Base-by-base conservation (phyloP, 1,140 invertebrate species). In the Mercenaria mercenaria region DNA sequence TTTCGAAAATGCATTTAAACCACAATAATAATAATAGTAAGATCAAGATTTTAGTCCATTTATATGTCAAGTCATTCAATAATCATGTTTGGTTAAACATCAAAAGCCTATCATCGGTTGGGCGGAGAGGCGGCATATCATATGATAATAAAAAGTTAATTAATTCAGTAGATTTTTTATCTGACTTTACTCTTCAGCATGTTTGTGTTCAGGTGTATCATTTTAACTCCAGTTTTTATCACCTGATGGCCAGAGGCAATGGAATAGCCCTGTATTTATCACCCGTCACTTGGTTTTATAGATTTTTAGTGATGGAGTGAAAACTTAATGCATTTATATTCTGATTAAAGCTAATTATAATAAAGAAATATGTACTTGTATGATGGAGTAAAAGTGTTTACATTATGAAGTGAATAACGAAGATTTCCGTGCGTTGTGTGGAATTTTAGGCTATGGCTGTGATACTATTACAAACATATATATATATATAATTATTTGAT, bases 111-210 rank as follows among this genome's bases (percentile, higher is more conserved):
- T n/a, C n/a, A n/a, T n/a, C n/a, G n/a, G n/a, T 47, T 8, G 59
- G 59, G 59, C 26, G n/a, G 4, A n/a, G 26, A 10, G 59, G 26
- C 15, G 26, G n/a, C n/a, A n/a, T 64, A 64, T 64, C 26, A 10
- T 29, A 64, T 64, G n/a, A 26, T 26, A 29, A 64, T 64, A 64
- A 64, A 64, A 64, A 64, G n/a, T 64, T 10, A 64, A 64, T 64
- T 64, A 64, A 64, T 64, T 64, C 26, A 64, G 59, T 64, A 64
- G 59, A n/a, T 64, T n/a, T 64, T 64, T 64, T 64, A 64, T 64
- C 59, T 64, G 59, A 64, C 29, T 29, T 64, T 64, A 64, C 26
- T 29, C 1, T 64, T 64, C 10, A 64, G 26, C 59, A 64, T 64
- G 59, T 64, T 64, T 64, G 23, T 64, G 59, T 29, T 64, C 59